Base-by-base conservation (phyloP, 2,888 invertebrate species). In the Amphipyra tragopoginis region DNA sequence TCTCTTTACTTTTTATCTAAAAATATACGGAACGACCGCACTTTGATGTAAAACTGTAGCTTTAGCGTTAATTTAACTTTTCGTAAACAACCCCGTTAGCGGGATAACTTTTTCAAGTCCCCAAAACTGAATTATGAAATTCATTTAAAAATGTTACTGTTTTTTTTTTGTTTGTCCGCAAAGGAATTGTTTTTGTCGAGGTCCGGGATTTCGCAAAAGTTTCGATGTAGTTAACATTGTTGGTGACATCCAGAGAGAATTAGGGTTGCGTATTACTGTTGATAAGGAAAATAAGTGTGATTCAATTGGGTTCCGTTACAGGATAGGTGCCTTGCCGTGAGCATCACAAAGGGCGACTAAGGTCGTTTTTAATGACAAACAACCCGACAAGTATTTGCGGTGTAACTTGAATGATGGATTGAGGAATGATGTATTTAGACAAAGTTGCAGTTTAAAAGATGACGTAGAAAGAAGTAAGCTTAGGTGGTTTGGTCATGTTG, bases 101-200 rank as follows among this genome's bases (percentile, higher is more conserved):
- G 64, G 75, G 72, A 75, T 72, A 81, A 83, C 82, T 77, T 81
- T 75, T 79, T 63, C 61, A 69, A 74, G 74, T 79, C 76, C 73
- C 79, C 55, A 56, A 83, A 86, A 87, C 84, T 79, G 81, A 86
- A 86, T 87, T 86, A 87, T 85, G 85, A 85, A 86, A 86, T 86
- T 82, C 78, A 78, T 84, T 83, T 81, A 75, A 77, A 29, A 79
- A 73, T 72, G 78, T 76, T 71, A 68, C 62, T 1, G 15, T 65
- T 43, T 64, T 56, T 68, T 80, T 80, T 75, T 81, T 80, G 78
- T 64, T 58, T 67, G 66, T 56, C 64, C 43, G 72, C 74, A 80
- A 80, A 75, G 77, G 76, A 73, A 82, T 76, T 82, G 75, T 80
- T 79, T 76, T 68, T 45, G 68, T 63, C 56, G 69, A 43, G 53